Base-by-base conservation (phyloP, 2,888 invertebrate genomes). In the Harpalus rufipes region DNA sequence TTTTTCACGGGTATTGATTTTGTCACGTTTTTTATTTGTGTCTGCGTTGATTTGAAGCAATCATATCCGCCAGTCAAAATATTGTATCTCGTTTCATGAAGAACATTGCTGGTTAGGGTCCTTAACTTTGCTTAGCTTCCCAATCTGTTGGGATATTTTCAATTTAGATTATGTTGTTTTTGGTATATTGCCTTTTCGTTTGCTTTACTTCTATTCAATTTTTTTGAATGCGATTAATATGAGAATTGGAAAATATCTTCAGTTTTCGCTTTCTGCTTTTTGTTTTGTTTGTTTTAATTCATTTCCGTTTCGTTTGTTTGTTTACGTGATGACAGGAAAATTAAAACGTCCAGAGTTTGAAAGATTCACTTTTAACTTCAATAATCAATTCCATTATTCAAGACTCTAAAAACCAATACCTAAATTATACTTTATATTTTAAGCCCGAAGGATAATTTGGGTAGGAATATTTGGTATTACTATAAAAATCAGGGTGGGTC, bases 11-110 rank as follows among this genome's bases (percentile, higher is more conserved):
- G 56, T 84, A 84, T 84, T 84, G 84, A 84, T 84, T 84, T 84
- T 84, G 79, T 63, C 79, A 78, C 79, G 65, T 84, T 84, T 84
- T 84, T 84, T 84, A 84, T 84, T 84, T 84, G 65, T 84, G 78
- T 78, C 84, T 84, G 56, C 78, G 84, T 14, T 79, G 68, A 83
- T 83, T 44, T 74, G 74, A 56, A 51, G 56, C 74, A 56, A 74
- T 74, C 74, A 44, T 32, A 68, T 32, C 12, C 39, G 14, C 68
- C 68, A 68, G 68, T 68, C 68, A 68, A 68, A 68, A 68, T 68
- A 68, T 63, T 68, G 68, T 68, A 68, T 68, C 68, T 68, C 39
- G 68, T 3, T 14, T 25, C 63, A 63, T 63, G 63, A 63, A 63
- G 25, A 63, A 25, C 21, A n/a, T n/a, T 68, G 32, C 14, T 39